A percentile compares a stretch with the other conserved stretches of the same genome.
phyloP scores from a whole-genome alignment of 1,140 invertebrate genomes.

The Lanistes nyassanus region DNA sequence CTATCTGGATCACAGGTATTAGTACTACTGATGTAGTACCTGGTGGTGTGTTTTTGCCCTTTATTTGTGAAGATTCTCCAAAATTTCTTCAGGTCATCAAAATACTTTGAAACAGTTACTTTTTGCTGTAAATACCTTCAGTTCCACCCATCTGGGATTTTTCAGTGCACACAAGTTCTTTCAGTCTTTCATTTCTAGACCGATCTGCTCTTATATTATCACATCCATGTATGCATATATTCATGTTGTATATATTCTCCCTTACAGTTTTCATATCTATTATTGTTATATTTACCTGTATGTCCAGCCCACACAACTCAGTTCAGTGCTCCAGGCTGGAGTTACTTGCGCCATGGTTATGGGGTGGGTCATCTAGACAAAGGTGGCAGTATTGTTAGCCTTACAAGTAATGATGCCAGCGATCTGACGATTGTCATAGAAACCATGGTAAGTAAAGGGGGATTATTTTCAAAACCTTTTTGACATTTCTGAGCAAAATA shows the following conservation, averaged over 20 bases:
- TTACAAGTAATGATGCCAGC: slow-evolving; percentile 46
- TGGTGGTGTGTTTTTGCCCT: neutral
- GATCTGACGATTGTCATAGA: slow-evolving; percentile 62
- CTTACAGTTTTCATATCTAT: too few relatives aligned
- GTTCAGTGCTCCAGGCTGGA: slow-evolving; percentile 57
- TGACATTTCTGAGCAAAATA: too few relatives aligned
- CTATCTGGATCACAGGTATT: slow-evolving; percentile 59
- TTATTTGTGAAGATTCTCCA: too few relatives aligned
- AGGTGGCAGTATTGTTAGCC: slow-evolving; percentile 59
- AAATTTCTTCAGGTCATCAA: too few relatives aligned
- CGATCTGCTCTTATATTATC: too few relatives aligned
- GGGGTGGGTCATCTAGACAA: slow-evolving; percentile 49
- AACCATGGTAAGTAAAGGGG: slow-evolving; percentile 52
- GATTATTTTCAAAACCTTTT: neutral
- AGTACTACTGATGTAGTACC: neutral
- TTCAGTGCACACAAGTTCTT: neutral
- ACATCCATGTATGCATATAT: too few relatives aligned
- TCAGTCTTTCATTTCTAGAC: neutral
- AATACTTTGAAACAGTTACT: too few relatives aligned
- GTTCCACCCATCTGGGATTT: too few relatives aligned
- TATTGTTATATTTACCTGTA: neutral
- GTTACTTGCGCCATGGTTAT: slow-evolving; percentile 51
- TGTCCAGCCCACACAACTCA: slow-evolving; percentile 62
- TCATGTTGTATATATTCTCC: too few relatives aligned
- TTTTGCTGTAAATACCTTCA: too few relatives aligned